Percentiles rank a stretch among this genome's conserved stretches.
Conservation (phyloP, 2,888 invertebrate species). For the Diadegma fenestrale region DNA sequence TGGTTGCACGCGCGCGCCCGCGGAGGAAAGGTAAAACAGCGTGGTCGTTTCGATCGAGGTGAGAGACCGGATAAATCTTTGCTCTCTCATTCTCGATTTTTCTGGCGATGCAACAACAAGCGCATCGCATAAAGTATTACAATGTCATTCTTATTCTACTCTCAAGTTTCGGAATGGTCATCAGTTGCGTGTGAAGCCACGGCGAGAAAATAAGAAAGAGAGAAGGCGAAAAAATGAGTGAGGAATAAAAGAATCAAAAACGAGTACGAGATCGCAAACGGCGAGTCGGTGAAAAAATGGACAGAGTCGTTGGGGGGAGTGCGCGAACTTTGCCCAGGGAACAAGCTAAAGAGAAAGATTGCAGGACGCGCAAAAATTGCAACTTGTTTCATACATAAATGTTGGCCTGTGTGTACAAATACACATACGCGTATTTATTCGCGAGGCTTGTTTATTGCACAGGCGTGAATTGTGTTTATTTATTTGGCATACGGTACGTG, state of each 20-base stretch:
- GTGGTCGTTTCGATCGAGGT: slow-evolving; percentile 63
- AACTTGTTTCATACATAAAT: slow-evolving; percentile 67
- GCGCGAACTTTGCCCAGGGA: slow-evolving; percentile 65
- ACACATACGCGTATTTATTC: slow-evolving; percentile 59
- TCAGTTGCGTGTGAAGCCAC: slow-evolving; percentile 58
- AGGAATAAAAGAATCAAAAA: slow-evolving; percentile 45
- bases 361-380: slow-evolving; percentile 69
- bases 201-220: slow-evolving; percentile 28
- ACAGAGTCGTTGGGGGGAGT: slow-evolving; percentile 34
- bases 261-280: slow-evolving; percentile 48
- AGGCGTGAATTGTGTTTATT: slow-evolving; percentile 75
- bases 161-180: slow-evolving; percentile 65
- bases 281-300: slow-evolving; percentile 22
- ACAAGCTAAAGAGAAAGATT: slow-evolving; percentile 68
- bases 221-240: slow-evolving; percentile 23
- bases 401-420: slow-evolving; percentile 16
- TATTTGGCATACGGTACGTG: slow-evolving; percentile 76
- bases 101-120: slow-evolving; percentile 31
- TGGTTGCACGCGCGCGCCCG: slow-evolving; percentile 31
- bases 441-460: slow-evolving; percentile 75
- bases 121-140: slow-evolving; percentile 65
- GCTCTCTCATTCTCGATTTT: slow-evolving; percentile 41
- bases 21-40: slow-evolving; percentile 6
- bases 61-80: slow-evolving; percentile 66
- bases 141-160: slow-evolving; percentile 69